Evolutionary conservation across 2,113 vertebrate species (phyloP), one percentile per base, ranked within the genome.

Genomic region (Tricholaema leucomelas): DNA sequence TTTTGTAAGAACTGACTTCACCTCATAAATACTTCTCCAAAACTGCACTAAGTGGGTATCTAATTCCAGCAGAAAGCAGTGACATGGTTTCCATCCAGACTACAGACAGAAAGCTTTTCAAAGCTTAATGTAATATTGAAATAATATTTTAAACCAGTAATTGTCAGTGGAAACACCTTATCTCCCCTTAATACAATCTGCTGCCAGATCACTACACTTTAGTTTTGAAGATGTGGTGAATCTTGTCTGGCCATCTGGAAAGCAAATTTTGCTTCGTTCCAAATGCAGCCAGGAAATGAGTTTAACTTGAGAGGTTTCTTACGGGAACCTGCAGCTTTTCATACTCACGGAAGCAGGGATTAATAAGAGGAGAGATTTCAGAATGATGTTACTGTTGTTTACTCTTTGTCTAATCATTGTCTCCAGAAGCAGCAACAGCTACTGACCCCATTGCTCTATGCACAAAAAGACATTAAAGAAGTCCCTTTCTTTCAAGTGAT

Each of bases 21-120:
- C 28, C 35, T 69, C 72, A 59, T 73, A 92, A 89, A 85, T 60
- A 84, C 77, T 50, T 88, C 46, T 85, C 78, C 75, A 85, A 50
- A 90, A 88, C 56, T 77, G 78, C 87, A 67, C 67, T 33, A 58
- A 90, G 78, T 0, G 2, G 28, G 73, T 87, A 93, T 67, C 44
- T 80, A 93, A 88, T 74, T 91, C 89, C 90, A 95, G 61, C 35
- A 91, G 61, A 92, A 92, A 87, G 79, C 75, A 78, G 35, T 15
- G 63, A 64, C 2, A 6, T 33, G n/a, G 75, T 71, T 94, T 89
- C 81, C 82, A 83, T 75, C 60, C 59, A 59, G 18, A 56, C 67
- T 8, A 59, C 35, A 61, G 72, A 81, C 20, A 75, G 56, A 35
- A 13, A 54, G 15, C 48, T 82, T 89, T 85, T 85, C 56, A 81